Percentiles rank a stretch among this genome's conserved stretches.
Evolutionary conservation across 2,797 vertebrate genomes (phyloP).

Genomic region (Eospalax fontanierii): DNA sequence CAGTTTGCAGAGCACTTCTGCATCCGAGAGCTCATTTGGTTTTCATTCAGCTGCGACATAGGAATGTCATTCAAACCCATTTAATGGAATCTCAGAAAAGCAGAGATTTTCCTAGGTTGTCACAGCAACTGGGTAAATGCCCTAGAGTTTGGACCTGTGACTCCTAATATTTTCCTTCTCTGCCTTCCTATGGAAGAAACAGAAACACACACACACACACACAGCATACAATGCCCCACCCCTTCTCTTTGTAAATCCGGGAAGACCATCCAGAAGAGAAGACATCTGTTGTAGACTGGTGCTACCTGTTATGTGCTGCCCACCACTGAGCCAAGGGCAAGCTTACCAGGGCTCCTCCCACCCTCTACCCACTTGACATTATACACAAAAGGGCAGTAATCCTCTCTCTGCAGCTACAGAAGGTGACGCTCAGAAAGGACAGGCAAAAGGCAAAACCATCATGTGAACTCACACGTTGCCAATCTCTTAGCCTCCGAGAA

Average conservation of each 20-base stretch:
- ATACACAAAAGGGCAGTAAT: background rate
- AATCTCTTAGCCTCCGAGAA: background rate
- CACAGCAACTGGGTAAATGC: background rate
- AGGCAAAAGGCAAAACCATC: background rate
- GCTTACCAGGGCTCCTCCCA: fast-evolving
- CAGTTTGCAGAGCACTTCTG: background rate
- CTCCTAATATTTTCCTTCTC: conserved; percentile 17
- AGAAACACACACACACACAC: too few relatives aligned
- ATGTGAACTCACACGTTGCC: background rate
- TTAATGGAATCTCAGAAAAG: background rate
- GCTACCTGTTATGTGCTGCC: background rate
- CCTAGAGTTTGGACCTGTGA: background rate
- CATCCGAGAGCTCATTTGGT: background rate
- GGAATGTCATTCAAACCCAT: background rate
- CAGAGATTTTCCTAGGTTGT: background rate
- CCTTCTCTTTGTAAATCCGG: background rate
- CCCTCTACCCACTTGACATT: background rate
- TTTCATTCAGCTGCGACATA: background rate
- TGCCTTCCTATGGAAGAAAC: background rate
- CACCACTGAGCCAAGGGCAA: background rate
- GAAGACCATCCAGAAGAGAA: background rate
- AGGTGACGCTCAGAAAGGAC: background rate
- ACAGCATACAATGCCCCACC: background rate
- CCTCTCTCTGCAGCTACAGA: background rate
- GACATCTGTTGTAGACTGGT: background rate